Evolutionary conservation across 1,140 invertebrate genomes (phyloP), one percentile per base, ranked within the genome.

Genomic region (Lepidurus couesii): DNA sequence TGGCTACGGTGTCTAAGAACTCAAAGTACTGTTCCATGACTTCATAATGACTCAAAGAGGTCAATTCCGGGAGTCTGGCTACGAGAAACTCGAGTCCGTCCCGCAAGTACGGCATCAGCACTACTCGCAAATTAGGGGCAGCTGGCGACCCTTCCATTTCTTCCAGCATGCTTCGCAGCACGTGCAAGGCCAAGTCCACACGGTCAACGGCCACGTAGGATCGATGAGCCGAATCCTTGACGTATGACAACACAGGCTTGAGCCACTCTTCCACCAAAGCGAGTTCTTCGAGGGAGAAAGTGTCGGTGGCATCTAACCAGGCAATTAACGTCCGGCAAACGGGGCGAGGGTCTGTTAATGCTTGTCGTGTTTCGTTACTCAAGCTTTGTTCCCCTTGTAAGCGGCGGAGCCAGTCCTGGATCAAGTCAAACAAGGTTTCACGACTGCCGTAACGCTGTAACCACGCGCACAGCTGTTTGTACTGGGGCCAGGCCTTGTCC

Each of bases 251-350:
- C 21, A 65, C 53, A n/a, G 53, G 53, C 53, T 65, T 21, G 53
- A 65, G 53, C 53, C 53, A 65, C 53, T 65, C 53, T 65, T 65
- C 53, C 53, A 65, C 53, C n/a, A 21, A 65, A 65, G 53, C 8
- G 9, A 65, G 13, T 13, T 3, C 53, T 21, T 4, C 21, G 16
- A 7, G 53, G 13, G 10, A 47, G 45, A 47, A 47, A 16, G 16
- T 34, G 34, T 34, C 34, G 16, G 10, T 16, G 53, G 53, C 53
- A 9, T 65, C 53, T 65, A 65, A 13, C 53, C 53, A 65, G 21
- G 53, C 53, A 13, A 65, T 21, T 21, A 65, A 4, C 1, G 53
- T 65, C 13, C 53, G 53, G 13, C 53, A n/a, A 13, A 65, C 53
- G 13, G 53, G 53, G 4, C 53, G 53, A 16, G 53, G 53, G 13